These are phyloP conservation scores for Sus cebifrons DNA, from an alignment of 2,797 vertebrate genomes.

Conservation along the genomic window DNA sequence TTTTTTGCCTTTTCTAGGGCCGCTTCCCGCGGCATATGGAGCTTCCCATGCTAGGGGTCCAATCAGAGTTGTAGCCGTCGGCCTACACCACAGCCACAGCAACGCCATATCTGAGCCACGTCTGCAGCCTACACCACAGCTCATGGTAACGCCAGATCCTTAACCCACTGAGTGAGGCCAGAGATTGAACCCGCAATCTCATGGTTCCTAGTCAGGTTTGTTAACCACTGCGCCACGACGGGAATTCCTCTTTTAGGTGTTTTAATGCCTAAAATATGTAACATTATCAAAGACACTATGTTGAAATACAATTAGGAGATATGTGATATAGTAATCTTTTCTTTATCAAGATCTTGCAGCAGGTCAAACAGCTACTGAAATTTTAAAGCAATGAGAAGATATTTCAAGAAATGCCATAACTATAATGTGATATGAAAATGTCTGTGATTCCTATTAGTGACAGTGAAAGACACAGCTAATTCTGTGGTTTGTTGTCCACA, in stretches of 20 bases:
- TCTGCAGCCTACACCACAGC: too few species aligned
- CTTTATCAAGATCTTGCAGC: constrained; percentile 43
- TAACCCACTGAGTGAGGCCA: too few species aligned
- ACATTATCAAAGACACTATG: constrained; percentile 12
- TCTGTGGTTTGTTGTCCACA: constrained; percentile 32
- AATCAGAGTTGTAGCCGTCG: too few species aligned
- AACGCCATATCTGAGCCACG: too few species aligned
- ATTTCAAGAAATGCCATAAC: background rate
- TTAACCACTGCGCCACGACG: too few species aligned
- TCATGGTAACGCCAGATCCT: too few species aligned
- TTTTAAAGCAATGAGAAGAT: constrained; percentile 22
- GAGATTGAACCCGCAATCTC: too few species aligned
- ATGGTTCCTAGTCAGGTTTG: too few species aligned
- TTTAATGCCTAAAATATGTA: constrained; percentile 1
- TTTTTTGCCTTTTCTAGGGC: too few species aligned
- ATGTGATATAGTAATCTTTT: constrained; percentile 13
- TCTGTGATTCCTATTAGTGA: constrained; percentile 34
- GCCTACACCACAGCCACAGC: too few species aligned
- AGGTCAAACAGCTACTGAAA: constrained; percentile 46
- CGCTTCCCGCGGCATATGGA: too few species aligned
- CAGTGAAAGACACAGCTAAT: background rate
- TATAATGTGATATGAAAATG: constrained; percentile 30
- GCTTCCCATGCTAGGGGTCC: too few species aligned
- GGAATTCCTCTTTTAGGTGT: background rate
- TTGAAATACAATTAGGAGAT: constrained; percentile 26